phyloP scores from a whole-genome alignment of 2,888 invertebrate genomes.

The Drosophila helvetica region DNA sequence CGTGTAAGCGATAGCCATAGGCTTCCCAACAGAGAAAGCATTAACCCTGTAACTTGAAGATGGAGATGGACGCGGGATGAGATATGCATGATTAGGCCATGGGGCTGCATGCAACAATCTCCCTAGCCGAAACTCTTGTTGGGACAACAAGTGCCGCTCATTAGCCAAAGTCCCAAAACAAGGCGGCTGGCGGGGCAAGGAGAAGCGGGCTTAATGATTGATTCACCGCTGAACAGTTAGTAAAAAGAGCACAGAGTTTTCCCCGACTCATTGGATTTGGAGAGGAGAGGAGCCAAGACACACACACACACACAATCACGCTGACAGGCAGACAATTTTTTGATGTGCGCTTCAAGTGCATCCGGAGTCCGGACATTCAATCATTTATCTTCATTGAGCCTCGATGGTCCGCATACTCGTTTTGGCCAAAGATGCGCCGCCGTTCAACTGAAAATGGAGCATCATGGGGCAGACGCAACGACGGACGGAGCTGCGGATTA shows the following conservation, averaged over 20 bases:
- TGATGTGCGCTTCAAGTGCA: conserved; percentile 73
- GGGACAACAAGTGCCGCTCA: conserved; percentile 66
- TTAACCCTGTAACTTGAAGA: conserved; percentile 42
- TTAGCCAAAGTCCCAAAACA: conserved; percentile 32
- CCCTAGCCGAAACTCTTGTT: conserved; percentile 28
- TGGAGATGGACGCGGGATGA: conserved; percentile 42
- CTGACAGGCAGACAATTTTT: conserved; percentile 73
- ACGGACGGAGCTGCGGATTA: conserved; percentile 22
- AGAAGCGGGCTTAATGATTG: conserved; percentile 73
- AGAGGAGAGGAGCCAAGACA: conserved; percentile 1
- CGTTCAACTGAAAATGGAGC: conserved; percentile 33
- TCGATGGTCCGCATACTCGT: conserved; percentile 57
- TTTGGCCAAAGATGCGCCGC: conserved; percentile 56
- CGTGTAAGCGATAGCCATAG: conserved; percentile 39
- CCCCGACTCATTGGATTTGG: conserved; percentile 46
- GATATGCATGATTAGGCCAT: conserved; percentile 30
- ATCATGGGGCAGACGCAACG: neutral
- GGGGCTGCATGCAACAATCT: conserved; percentile 29
- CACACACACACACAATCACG: conserved; percentile 24
- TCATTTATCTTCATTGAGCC: conserved; percentile 69
- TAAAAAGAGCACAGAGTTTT: conserved; percentile 54
- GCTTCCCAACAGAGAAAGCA: conserved; percentile 46
- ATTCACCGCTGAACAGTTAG: conserved; percentile 65
- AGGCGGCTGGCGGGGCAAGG: conserved; percentile 12
- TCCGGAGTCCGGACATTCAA: conserved; percentile 61